Evolutionary conservation across 2,113 vertebrate species (phyloP), one percentile per base, ranked within the genome.

Genomic region (Hyaena hyaena): DNA sequence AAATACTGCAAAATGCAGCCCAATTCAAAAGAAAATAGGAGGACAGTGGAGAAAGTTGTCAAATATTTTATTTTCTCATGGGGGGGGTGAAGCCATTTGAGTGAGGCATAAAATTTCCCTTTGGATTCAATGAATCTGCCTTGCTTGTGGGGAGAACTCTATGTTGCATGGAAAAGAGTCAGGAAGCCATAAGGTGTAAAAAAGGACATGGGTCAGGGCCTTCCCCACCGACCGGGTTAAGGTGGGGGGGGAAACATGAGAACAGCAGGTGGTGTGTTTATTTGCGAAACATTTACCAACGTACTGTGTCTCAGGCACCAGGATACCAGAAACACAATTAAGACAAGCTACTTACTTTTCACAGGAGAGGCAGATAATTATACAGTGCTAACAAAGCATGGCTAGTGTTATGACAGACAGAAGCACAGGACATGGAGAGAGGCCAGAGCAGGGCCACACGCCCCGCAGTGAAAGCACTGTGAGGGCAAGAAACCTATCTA

Each of bases 1-100:
- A 97, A 97, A 97, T 69, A 96, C 8, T 1, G 7, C 68, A n/a
- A 76, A 98, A 95, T 74, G 33, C 39, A 88, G 96, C 71, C 39
- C 69, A 83, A 95, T 97, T 96, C 93, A 55, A 93, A 96, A 76
- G 17, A 91, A 48, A 19, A 39, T 71, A 23, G 6, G 0, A 58
- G 31, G 74, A 93, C 48, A 63, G 88, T 66, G 63, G 50, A 81
- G 63, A 90, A 1, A 89, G 91, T 6, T 33, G 5, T 53, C 31
- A 81, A 95, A 80, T 94, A 88, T 90, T 43, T 9, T n/a, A 84
- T 95, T 87, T 95, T 88, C 77, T 87, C 76, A 71, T 68, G 39
- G 39, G 1, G 31, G 58, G 69, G 19, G 63, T 45, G 15, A 21
- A 73, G 31, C 24, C 48, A 19, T 35, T 35, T 94, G 83, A 79